A percentile compares a stretch with the other conserved stretches of the same genome.
phyloP scores from a whole-genome alignment of 2,113 vertebrate genomes.

The Zosterops japonicus region DNA sequence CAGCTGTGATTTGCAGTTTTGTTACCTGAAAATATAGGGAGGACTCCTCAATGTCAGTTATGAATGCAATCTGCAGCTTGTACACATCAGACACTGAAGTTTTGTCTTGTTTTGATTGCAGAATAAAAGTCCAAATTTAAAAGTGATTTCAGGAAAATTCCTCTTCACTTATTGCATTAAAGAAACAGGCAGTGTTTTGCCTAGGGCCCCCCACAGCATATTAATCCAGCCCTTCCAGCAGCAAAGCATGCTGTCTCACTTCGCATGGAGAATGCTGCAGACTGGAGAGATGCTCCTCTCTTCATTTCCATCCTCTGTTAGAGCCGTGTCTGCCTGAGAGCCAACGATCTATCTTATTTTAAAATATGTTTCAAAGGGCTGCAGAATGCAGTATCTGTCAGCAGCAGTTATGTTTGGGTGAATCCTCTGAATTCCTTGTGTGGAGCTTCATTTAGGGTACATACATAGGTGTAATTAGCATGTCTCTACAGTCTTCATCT shows the following conservation, averaged over 20 bases:
- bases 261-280: rapidly evolving
- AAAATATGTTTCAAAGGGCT: not conserved
- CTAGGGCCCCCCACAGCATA: not conserved
- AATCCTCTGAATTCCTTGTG: not conserved
- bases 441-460: not conserved
- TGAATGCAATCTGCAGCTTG: not conserved
- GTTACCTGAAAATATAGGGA: not conserved
- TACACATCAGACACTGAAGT: not conserved
- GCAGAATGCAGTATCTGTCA: not conserved
- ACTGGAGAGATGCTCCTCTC: not conserved
- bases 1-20: not conserved
- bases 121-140: not conserved
- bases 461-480: not conserved
- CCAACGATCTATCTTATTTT: not conserved
- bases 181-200: not conserved
- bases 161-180: not conserved
- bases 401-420: not conserved
- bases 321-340: not conserved
- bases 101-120: not conserved
- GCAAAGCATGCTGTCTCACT: not conserved
- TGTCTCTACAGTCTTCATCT: not conserved
- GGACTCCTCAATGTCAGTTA: not conserved
- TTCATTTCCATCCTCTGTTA: not conserved
- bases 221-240: not conserved
- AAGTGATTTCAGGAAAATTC: not conserved